Conservation (phyloP, 30 jellyfish, hydroid and myxozoan genomes). For the Hydra vulgaris region DNA sequence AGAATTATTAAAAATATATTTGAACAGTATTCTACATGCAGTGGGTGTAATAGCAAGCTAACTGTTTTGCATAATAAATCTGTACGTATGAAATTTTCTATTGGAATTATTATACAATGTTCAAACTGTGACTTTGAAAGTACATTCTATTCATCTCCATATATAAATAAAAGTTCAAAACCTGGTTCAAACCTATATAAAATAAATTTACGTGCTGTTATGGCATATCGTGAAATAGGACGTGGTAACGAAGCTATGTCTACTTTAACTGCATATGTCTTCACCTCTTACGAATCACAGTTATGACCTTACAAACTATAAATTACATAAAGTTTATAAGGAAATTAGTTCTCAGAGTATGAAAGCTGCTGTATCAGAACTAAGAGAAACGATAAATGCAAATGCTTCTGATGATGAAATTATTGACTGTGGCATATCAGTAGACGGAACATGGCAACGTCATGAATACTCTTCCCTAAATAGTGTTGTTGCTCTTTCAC, state of each 20-base stretch:
- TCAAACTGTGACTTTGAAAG: no score
- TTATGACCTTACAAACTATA: not conserved
- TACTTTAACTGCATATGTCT: constrained; percentile 6
- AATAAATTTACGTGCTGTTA: constrained; percentile 3
- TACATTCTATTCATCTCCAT: no score
- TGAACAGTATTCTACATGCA: no score
- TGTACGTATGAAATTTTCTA: no score
- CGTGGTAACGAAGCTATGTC: not conserved
- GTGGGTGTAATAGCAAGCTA: no score
- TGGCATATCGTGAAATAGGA: not conserved
- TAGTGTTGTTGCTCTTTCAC: not conserved
- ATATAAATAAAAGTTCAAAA: not conserved
- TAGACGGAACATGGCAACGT: not conserved
- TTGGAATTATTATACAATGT: no score
- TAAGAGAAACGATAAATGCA: not conserved
- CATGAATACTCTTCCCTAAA: not conserved
- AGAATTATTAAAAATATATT: no score
- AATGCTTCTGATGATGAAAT: not conserved
- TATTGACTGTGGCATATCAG: not conserved
- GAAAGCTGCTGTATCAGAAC: not conserved
- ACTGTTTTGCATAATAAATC: no score
- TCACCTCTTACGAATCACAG: constrained; percentile 9
- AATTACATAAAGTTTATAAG: not conserved
- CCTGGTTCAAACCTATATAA: not conserved
- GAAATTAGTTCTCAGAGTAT: not conserved